Base-by-base conservation (phyloP, 2,113 vertebrate genomes). In the Gnathonemus echidnorhynchus region DNA sequence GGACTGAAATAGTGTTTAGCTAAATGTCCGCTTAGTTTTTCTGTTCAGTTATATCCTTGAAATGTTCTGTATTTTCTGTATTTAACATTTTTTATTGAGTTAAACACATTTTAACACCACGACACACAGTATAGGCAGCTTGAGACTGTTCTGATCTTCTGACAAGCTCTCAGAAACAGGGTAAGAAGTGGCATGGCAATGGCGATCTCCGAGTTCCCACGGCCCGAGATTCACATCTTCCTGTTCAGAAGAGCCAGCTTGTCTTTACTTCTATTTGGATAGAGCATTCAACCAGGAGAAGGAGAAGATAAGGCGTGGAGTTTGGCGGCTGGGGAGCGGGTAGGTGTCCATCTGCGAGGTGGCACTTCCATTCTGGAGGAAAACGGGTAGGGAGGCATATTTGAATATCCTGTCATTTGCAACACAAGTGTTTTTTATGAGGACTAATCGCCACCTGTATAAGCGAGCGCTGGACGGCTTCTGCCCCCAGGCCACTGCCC, bases 261-360 rank as follows among this genome's bases (percentile, higher is more conserved):
- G 8, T 85, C 21, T 45, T 88, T 46, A 88, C 91, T 92, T 92
- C 91, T 91, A 92, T 86, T 92, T 94, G 90, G 91, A 83, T 80
- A 93, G 80, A 6, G 90, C 86, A 46, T 92, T 94, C 1, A 94
- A 86, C 93, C 94, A 94, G 80, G 93, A 95, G 92, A 94, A 94
- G 89, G 87, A 93, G 92, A 94, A 94, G 84, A 89, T 93, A 89
- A 93, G 90, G 56, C 6, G 88, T 83, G 91, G 84, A 52, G 90
- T 80, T 89, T 92, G 89, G 0, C 24, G 85, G 77, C 45, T 27
- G 90, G 89, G 27, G 62, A 89, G 87, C 80, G 87, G 89, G 52
- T 56, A 46, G 66, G 46, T 45, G 56, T 56, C 24, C 74, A 66
- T 84, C 56, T 48, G 88, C 13, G 19, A 86, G 15, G 89, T 53